Evolutionary conservation across 1,140 invertebrate species (phyloP).

Genomic region (Triops cancriformis): DNA sequence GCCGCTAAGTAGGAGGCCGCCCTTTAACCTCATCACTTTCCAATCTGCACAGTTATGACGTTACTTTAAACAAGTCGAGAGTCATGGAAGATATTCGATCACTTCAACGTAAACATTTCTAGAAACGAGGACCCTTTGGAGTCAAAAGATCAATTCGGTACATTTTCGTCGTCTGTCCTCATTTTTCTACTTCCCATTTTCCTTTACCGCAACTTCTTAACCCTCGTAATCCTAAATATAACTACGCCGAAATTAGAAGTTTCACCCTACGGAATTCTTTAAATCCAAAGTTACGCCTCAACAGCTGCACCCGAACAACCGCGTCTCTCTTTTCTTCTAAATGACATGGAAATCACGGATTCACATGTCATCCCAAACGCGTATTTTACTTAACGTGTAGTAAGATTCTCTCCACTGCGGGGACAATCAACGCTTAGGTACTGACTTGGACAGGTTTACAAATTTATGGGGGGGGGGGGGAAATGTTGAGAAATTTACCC

Average conservation of each 20-base stretch:
- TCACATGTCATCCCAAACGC: no score
- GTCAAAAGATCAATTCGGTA: slow-evolving; percentile 14
- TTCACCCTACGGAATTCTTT: background rate
- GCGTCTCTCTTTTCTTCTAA: background rate
- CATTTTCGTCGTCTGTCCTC: background rate
- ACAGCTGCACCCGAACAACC: background rate
- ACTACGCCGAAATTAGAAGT: background rate
- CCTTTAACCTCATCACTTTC: background rate
- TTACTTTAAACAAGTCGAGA: background rate
- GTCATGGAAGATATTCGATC: background rate
- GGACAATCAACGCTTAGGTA: no score
- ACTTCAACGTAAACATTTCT: background rate
- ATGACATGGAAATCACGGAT: no score
- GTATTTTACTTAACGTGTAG: no score
- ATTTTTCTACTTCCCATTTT: background rate
- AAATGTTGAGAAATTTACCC: slow-evolving; percentile 9
- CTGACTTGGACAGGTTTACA: no score
- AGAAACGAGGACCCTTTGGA: slow-evolving; percentile 1
- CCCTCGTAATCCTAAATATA: background rate
- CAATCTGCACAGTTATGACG: background rate
- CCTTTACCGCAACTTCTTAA: background rate
- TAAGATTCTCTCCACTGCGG: no score
- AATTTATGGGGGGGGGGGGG: no score
- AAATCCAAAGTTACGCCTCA: background rate
- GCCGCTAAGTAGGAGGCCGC: background rate